A percentile compares a stretch with the other conserved stretches of the same genome.
phyloP scores from a whole-genome alignment of 1,140 invertebrate genomes.

The Ceratosolen solmsi region DNA sequence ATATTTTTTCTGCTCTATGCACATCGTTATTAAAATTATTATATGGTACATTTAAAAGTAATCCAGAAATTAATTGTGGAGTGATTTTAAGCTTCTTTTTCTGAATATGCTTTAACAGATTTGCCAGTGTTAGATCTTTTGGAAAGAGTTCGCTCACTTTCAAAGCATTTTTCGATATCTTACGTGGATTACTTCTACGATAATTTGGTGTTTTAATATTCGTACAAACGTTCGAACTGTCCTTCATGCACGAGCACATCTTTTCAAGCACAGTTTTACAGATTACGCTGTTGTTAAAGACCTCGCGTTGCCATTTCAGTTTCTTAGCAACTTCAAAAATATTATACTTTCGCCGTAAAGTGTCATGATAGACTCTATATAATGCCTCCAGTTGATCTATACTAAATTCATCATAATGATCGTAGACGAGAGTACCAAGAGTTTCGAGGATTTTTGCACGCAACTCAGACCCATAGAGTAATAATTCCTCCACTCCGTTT shows the following conservation, averaged over 20 bases:
- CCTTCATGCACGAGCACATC: slow-evolving; percentile 55
- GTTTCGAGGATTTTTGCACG: slow-evolving; percentile 54
- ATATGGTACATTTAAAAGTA: background rate
- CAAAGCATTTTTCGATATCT: background rate
- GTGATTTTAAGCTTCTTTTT: background rate
- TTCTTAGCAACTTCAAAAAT: slow-evolving; percentile 55
- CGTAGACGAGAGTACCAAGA: slow-evolving; percentile 57
- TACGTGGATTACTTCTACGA: background rate
- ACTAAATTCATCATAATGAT: slow-evolving; percentile 59
- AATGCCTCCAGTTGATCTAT: slow-evolving; percentile 55
- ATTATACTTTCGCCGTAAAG: slow-evolving; percentile 57
- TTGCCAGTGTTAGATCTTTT: background rate
- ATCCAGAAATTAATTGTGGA: slow-evolving; percentile 11
- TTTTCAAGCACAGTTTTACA: background rate
- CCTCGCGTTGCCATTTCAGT: slow-evolving; percentile 7
- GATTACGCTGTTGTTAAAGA: background rate
- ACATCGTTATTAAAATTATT: background rate
- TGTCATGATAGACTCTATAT: slow-evolving; percentile 55
- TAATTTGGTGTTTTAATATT: background rate
- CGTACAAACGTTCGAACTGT: slow-evolving; percentile 1
- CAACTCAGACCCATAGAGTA: slow-evolving; percentile 54
- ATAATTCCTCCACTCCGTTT: slow-evolving; percentile 53
- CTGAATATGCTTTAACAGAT: background rate
- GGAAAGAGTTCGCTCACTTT: background rate
- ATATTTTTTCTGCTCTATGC: background rate